Base-by-base conservation (phyloP, 2,113 vertebrate species). In the Pteronura brasiliensis region DNA sequence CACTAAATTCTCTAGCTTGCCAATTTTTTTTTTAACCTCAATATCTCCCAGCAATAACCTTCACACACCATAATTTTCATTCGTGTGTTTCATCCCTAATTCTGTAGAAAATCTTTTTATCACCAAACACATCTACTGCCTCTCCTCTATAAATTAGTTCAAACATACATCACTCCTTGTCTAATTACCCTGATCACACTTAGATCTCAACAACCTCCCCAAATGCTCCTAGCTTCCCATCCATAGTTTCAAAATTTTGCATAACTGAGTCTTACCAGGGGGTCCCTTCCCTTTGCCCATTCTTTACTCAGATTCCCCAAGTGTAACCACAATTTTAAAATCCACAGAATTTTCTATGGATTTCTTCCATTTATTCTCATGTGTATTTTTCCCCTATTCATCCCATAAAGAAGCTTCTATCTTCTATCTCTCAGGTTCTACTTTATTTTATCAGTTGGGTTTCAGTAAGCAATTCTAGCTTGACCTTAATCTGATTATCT, bases 1-100 rank as follows among this genome's bases (percentile, higher is more conserved):
- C 57, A 72, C n/a, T 72, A 49, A 71, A 59, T 87, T 92, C 77
- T 74, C 42, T 36, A 71, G 74, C 20, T 97, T 85, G 36, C 36
- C 57, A 92, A 67, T 93, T 74, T 90, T 90, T 79, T 83, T 95
- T 79, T 84, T 42, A 84, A 92, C 80, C 93, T 90, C 39, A 29
- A 17, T 7, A 20, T 72, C 65, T 49, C 49, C 93, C 69, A 93
- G 77, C 39, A 91, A 52, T 93, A 93, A 95, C 31, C 31, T 90
- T 95, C 72, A 79, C 6, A 82, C 5, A 25, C n/a, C 15, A 25
- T 82, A 47, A 94, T 94, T 93, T 93, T 94, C 72, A 63, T 93
- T 83, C 96, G 18, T 23, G 83, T 59, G 29, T 67, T 91, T 92
- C 69, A 34, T 65, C 34, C 71, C 34, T 81, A 90, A 65, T 29